Evolutionary conservation across 2,113 vertebrate species (phyloP).

Genomic region (Dicaeum eximium): DNA sequence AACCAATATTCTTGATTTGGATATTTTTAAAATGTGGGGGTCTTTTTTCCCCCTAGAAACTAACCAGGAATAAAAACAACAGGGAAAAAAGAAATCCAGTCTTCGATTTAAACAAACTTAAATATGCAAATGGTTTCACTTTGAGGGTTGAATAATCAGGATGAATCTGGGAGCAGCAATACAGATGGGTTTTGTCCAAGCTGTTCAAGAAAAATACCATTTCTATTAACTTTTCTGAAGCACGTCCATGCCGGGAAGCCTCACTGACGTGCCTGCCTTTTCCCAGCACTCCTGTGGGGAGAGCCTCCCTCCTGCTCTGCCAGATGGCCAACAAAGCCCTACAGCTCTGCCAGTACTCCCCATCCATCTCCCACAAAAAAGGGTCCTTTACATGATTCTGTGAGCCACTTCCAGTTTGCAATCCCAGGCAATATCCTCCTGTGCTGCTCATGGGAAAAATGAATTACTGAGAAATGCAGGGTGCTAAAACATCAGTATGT

Average conservation of each 20-base stretch:
- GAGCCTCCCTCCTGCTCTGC: background rate
- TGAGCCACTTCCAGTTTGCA: background rate
- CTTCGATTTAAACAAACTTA: background rate
- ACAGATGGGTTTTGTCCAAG: background rate
- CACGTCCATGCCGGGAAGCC: background rate
- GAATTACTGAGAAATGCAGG: fast-evolving
- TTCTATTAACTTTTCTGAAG: background rate
- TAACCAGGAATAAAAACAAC: background rate
- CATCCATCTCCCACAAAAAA: background rate
- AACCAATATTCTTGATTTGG: background rate
- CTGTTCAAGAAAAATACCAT: background rate
- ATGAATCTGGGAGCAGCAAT: background rate
- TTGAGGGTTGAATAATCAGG: background rate
- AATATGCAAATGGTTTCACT: background rate
- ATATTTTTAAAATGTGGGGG: background rate
- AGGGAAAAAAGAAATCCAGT: background rate
- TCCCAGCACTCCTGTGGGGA: background rate
- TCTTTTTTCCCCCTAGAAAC: background rate
- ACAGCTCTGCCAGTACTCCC: background rate
- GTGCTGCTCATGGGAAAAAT: background rate
- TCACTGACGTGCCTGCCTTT: background rate
- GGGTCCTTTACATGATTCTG: background rate
- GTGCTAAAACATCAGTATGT: background rate
- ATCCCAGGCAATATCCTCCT: background rate
- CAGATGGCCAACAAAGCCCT: no score